These are phyloP conservation scores for Hyles lineata DNA, from an alignment of 2,888 invertebrate genomes.

Conservation along the genomic window DNA sequence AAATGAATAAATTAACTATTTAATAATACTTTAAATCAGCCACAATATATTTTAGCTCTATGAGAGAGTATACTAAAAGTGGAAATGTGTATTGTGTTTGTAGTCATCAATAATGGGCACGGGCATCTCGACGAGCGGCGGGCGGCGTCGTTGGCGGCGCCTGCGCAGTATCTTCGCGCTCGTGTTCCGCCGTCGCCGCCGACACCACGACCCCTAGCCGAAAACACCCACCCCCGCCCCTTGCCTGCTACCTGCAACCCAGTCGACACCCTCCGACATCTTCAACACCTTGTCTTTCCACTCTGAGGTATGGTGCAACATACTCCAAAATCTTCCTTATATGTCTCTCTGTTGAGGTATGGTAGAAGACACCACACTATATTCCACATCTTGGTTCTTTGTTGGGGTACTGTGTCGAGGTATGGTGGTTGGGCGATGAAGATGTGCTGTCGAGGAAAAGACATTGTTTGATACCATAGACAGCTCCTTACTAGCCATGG, in stretches of 20 bases:
- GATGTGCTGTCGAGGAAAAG: no score
- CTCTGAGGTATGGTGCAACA: no score
- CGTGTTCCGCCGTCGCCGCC: constrained; percentile 88
- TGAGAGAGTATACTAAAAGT: not conserved
- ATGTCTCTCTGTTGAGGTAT: no score
- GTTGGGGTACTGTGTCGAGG: no score
- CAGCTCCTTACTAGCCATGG: no score
- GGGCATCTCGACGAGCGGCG: constrained; percentile 78
- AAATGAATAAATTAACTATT: no score
- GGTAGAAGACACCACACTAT: no score
- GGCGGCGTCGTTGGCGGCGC: constrained; percentile 93
- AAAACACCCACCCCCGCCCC: constrained; percentile 37
- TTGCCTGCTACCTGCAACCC: constrained; percentile 43
- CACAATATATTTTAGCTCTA: not conserved
- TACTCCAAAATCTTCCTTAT: no score
- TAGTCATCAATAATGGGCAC: constrained; percentile 82
- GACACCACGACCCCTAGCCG: constrained; percentile 53
- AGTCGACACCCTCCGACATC: not conserved
- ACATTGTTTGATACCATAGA: no score
- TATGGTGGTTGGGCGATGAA: no score
- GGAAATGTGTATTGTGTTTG: constrained; percentile 30
- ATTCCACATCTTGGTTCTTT: no score
- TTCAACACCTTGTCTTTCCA: not conserved
- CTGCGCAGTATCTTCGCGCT: constrained; percentile 93
- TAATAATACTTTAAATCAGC: no score